A percentile compares a stretch with the other conserved stretches of the same genome.
These are phyloP conservation scores for Acleris holmiana DNA, from an alignment of 2,888 invertebrate species.

Conservation along the genomic window DNA sequence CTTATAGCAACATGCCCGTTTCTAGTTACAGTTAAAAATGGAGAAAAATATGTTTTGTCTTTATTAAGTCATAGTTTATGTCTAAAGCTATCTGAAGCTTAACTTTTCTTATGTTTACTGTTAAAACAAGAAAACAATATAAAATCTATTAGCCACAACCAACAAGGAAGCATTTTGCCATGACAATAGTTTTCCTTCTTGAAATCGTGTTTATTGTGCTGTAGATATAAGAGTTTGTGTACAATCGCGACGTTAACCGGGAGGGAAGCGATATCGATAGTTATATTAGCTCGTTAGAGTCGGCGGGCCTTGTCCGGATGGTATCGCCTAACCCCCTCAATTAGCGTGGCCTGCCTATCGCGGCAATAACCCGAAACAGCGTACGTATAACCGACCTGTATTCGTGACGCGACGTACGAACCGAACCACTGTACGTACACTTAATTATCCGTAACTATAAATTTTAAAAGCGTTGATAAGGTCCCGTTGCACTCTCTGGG, in stretches of 20 bases:
- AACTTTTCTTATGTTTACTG: background rate
- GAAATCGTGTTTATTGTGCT: conserved; percentile 35
- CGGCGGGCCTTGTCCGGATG: conserved; percentile 61
- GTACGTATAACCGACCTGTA: conserved; percentile 53
- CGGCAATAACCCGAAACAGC: conserved; percentile 64
- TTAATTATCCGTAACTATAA: conserved; percentile 80
- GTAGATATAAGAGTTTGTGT: conserved; percentile 28
- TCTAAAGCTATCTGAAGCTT: too few species aligned
- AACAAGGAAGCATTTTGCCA: conserved; percentile 32
- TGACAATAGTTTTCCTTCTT: conserved; percentile 32
- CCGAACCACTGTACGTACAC: conserved; percentile 65
- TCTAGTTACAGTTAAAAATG: too few species aligned
- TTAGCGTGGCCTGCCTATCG: conserved; percentile 68
- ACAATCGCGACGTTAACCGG: conserved; percentile 40
- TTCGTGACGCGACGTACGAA: conserved; percentile 71
- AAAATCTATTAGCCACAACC: conserved; percentile 22
- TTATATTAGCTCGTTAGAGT: conserved; percentile 67
- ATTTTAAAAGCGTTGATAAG: conserved; percentile 78
- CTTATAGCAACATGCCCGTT: too few species aligned
- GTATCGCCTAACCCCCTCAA: conserved; percentile 70
- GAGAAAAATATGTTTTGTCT: too few species aligned
- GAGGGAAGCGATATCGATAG: conserved; percentile 46
- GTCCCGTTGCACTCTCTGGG: conserved; percentile 68
- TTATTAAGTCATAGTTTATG: too few species aligned
- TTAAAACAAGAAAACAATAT: conserved; percentile 25